These are phyloP conservation scores for Pelecanus crispus DNA, from an alignment of 2,113 vertebrate genomes.

Conservation along the genomic window DNA sequence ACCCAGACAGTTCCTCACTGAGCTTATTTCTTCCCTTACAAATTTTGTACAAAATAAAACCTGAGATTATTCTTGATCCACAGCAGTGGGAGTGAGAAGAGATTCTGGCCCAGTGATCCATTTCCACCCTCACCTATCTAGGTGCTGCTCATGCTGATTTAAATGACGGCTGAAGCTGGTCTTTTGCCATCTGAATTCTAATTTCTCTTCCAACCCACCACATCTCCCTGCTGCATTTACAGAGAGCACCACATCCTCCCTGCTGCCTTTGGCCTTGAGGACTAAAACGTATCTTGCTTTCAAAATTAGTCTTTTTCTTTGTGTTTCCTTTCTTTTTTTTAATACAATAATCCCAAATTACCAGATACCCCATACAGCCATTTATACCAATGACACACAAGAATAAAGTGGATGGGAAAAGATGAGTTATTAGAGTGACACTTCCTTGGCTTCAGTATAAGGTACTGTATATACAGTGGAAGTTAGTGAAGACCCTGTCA, in stretches of 20 bases:
- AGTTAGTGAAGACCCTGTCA: not conserved
- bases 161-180: not conserved
- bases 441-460: not conserved
- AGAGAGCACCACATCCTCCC: not conserved
- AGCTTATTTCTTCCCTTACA: not conserved
- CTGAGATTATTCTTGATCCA: not conserved
- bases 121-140: not conserved
- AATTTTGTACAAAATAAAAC: not conserved
- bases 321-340: not conserved
- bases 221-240: not conserved
- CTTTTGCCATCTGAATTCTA: not conserved
- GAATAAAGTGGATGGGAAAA: not conserved
- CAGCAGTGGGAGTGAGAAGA: not conserved
- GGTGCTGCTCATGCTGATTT: not conserved
- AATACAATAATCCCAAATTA: not conserved
- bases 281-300: not conserved
- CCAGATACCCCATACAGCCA: not conserved
- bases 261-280: not conserved
- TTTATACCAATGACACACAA: not conserved
- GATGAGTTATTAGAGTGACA: not conserved
- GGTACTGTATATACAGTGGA: accelerated
- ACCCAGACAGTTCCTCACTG: not conserved
- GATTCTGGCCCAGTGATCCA: not conserved
- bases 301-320: not conserved
- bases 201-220: not conserved